A percentile compares a stretch with the other conserved stretches of the same genome.
Conservation (phyloP, 2,888 invertebrate species). For the Nowickia ferox region DNA sequence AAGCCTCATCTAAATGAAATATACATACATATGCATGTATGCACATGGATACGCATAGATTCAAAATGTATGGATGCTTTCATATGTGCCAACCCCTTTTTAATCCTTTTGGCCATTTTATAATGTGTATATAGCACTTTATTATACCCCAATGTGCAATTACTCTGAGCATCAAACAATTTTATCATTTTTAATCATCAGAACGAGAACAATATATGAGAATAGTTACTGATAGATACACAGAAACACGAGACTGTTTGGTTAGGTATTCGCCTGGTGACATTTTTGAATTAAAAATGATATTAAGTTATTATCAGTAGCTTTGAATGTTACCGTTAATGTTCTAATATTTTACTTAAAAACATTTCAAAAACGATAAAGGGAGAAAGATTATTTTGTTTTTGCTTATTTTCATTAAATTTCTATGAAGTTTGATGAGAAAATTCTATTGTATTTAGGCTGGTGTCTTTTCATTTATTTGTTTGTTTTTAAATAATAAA, state of each 20-base stretch:
- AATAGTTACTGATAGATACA: neutral
- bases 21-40: neutral
- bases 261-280: conserved; percentile 69
- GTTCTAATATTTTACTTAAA: conserved; percentile 52
- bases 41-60: neutral
- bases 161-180: conserved; percentile 79
- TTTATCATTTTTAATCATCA: conserved; percentile 83
- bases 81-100: conserved; percentile 70
- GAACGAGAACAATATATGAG: conserved; percentile 53
- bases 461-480: conserved; percentile 17
- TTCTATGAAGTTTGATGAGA: conserved; percentile 37
- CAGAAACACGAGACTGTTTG: conserved; percentile 36
- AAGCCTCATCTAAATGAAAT: conserved; percentile 15
- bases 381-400: conserved; percentile 27
- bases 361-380: conserved; percentile 24
- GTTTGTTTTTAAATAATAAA: conserved; percentile 7
- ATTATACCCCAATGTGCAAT: conserved; percentile 81
- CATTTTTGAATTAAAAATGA: conserved; percentile 80
- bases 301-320: conserved; percentile 81
- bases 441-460: conserved; percentile 7
- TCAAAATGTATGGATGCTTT: neutral
- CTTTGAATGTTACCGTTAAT: conserved; percentile 70
- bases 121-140: conserved; percentile 83
- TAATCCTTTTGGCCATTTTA: conserved; percentile 82
- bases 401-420: conserved; percentile 10